Evolutionary conservation across 2,888 invertebrate species (phyloP).

Genomic region (Pristionchus arcanus): DNA sequence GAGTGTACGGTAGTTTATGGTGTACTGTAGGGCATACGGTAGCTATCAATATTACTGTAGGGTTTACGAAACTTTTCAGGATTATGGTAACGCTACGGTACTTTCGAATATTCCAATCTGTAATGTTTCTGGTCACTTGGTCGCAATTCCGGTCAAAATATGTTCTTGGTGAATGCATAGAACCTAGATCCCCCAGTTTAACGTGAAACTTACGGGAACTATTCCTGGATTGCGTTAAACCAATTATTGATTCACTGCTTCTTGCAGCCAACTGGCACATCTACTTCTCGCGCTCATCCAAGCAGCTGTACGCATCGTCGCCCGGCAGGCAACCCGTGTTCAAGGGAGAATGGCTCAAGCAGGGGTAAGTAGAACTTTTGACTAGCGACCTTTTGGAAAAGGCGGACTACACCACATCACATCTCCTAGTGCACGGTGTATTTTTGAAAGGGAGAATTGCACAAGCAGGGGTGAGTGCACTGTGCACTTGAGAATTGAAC

Average conservation of each 20-base stretch:
- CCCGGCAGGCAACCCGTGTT: background rate
- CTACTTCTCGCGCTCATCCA: conserved; percentile 20
- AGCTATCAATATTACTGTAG: background rate
- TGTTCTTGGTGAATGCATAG: no score
- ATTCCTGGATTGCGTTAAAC: no score
- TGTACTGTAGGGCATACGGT: background rate
- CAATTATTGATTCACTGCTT: no score
- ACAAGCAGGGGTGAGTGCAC: background rate
- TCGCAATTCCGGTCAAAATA: no score
- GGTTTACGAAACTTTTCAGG: background rate
- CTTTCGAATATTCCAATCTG: background rate
- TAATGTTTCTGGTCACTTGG: no score
- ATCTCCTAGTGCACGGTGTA: no score
- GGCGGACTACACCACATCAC: no score
- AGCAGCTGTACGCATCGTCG: conserved; percentile 7
- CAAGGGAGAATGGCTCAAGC: conserved; percentile 33
- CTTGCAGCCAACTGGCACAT: conserved; percentile 29
- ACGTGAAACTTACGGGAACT: no score
- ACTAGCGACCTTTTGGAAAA: no score
- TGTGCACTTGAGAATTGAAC: background rate
- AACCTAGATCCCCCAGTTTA: no score
- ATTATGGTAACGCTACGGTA: background rate
- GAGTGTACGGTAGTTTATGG: background rate
- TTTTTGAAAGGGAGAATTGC: background rate
- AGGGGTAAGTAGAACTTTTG: background rate